Base-by-base conservation (phyloP, 2,797 vertebrate species). In the Siniperca obscura region DNA sequence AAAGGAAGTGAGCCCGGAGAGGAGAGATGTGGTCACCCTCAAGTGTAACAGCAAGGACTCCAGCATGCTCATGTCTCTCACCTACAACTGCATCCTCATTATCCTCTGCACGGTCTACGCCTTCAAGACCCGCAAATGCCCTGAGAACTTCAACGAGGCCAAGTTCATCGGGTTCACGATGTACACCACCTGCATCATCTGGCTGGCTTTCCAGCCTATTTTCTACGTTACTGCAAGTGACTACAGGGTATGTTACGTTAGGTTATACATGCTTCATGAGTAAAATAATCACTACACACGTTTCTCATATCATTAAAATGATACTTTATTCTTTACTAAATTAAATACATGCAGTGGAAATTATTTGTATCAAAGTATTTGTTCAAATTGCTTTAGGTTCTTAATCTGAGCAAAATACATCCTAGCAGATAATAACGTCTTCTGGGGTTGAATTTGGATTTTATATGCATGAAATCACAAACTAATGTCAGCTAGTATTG, bases 121-220 rank as follows among this genome's bases (percentile, higher is more conserved):
- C 90, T 99, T 99, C 94, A 99, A 99, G 96, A 99, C 98, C 68
- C 95, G 98, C 78, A 99, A 99, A 94, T 99, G 98, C 88, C 98
- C 98, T 0, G 98, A 99, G 91, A 99, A 99, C 94, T 99, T 99
- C 95, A 99, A 99, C 0, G 98, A 99, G 93, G 98, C 98, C 93
- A 99, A 99, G 93, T 99, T 99, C 94, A 99, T 99, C 0, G 98
- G 98, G 42, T 99, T 99, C 91, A 99, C 98, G 92, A 99, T 99
- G 98, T 99, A 99, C 88, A 99, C 98, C 1, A 99, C 98, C 75
- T 99, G 98, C 94, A 99, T 99, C 95, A 99, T 99, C 95, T 99
- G 98, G 98, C 95, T 99, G 91, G 98, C 98, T 46, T 99, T 99
- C 94, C 96, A 99, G 87, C 98, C 98, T 71, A 99, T 99, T 95